phyloP scores from a whole-genome alignment of 2,888 invertebrate genomes.

The Itoplectis maculator region DNA sequence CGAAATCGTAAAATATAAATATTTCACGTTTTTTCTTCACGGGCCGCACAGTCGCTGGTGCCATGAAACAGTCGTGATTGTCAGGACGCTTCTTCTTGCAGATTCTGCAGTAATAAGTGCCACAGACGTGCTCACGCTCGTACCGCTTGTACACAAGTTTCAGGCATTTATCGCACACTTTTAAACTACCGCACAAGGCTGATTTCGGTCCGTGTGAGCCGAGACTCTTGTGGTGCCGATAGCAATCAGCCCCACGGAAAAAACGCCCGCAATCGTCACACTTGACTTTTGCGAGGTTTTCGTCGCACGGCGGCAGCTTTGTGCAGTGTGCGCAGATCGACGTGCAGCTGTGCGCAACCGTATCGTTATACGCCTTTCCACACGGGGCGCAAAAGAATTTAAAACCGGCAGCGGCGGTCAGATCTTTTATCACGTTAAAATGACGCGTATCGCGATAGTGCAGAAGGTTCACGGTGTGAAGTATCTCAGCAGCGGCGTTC shows the following conservation, averaged over 20 bases:
- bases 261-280: slow-evolving; percentile 1
- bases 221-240: background rate
- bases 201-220: slow-evolving; percentile 1
- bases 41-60: background rate
- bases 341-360: background rate
- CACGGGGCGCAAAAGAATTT: background rate
- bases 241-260: background rate
- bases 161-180: background rate
- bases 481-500: background rate
- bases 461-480: background rate
- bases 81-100: background rate
- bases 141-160: background rate
- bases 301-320: background rate
- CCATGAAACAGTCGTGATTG: slow-evolving; percentile 11
- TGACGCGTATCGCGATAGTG: background rate
- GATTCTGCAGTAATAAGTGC: background rate
- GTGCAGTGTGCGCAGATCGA: background rate
- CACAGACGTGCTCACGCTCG: background rate
- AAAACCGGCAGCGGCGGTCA: background rate
- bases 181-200: background rate
- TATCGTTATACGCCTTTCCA: background rate
- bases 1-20: background rate
- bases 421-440: background rate
- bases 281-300: background rate
- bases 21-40: background rate